These are phyloP conservation scores for Chaetodon trifascialis DNA, from an alignment of 2,113 vertebrate species.

Conservation along the genomic window DNA sequence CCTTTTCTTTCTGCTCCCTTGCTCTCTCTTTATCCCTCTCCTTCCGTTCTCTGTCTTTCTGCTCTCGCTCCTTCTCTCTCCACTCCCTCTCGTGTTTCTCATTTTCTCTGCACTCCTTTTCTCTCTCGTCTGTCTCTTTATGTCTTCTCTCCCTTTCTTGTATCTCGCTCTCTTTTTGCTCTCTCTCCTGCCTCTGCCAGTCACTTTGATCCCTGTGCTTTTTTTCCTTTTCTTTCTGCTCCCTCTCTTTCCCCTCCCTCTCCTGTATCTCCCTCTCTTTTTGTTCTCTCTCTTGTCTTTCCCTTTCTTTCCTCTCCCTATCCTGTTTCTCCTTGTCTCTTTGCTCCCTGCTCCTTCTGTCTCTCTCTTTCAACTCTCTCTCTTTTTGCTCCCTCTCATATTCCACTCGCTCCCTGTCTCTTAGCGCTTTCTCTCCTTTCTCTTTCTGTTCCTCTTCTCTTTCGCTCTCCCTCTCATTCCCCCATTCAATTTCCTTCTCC, in stretches of 20 bases:
- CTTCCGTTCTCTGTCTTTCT: conserved; percentile 5
- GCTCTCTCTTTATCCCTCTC: not conserved
- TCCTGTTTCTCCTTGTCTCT: conserved; percentile 17
- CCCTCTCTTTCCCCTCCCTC: conserved; percentile 9
- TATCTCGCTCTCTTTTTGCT: conserved; percentile 28
- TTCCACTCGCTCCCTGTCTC: conserved; percentile 5
- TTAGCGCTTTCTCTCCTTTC: conserved; percentile 22
- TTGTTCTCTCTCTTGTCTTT: conserved; percentile 8
- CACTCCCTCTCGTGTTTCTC: conserved; percentile 10
- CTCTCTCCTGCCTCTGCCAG: conserved; percentile 15
- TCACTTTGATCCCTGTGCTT: not conserved
- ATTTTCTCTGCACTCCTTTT: conserved; percentile 16
- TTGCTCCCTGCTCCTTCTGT: not conserved
- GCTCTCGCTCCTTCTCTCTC: not conserved
- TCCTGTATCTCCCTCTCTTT: conserved; percentile 19
- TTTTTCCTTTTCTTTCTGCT: conserved; percentile 22
- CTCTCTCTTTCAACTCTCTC: not conserved
- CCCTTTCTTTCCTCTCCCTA: conserved; percentile 30
- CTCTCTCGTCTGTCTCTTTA: conserved; percentile 28
- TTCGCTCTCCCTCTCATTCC: not conserved
- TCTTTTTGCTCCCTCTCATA: not conserved
- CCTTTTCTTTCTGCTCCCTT: conserved; percentile 3
- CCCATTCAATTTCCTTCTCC: not conserved
- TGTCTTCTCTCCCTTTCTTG: conserved; percentile 29
- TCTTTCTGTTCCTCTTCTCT: conserved; percentile 5